Percentiles rank a stretch among this genome's conserved stretches.
phyloP scores from a whole-genome alignment of 1,140 invertebrate species.

The Bathynomus jamesi region DNA sequence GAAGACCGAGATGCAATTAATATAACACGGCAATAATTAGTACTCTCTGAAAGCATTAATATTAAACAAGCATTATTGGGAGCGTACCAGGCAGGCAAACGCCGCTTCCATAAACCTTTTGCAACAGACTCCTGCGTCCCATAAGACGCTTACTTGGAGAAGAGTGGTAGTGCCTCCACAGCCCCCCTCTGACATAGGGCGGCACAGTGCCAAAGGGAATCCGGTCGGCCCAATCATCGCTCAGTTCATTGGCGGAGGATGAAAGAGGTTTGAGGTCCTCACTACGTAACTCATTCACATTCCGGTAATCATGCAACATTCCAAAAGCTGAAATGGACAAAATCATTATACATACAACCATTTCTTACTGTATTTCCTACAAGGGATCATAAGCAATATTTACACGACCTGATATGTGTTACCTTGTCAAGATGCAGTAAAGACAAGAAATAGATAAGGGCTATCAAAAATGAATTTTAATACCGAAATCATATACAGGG shows the following conservation, averaged over 20 bases:
- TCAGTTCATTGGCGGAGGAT: constrained; percentile 21
- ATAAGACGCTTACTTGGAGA: constrained; percentile 33
- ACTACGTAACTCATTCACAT: constrained; percentile 5
- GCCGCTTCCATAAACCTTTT: constrained; percentile 22
- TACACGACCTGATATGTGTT: too few species aligned
- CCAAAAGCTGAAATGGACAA: constrained; percentile 1
- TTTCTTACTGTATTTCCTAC: background rate
- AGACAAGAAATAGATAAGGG: too few species aligned
- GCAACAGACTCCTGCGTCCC: constrained; percentile 13
- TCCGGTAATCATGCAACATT: background rate
- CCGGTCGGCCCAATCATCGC: constrained; percentile 23
- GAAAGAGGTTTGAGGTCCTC: constrained; percentile 11
- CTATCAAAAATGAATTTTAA: too few species aligned
- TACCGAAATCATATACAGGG: too few species aligned
- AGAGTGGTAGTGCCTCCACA: constrained; percentile 21
- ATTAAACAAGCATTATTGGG: too few species aligned
- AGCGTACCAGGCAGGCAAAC: constrained; percentile 29
- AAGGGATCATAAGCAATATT: too few species aligned
- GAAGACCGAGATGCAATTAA: too few species aligned
- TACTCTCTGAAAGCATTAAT: background rate
- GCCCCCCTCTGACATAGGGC: constrained; percentile 15
- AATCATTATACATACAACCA: background rate
- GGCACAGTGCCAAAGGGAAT: constrained; percentile 16
- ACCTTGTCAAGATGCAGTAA: too few species aligned
- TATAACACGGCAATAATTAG: too few species aligned